Evolutionary conservation across 2,797 vertebrate species (phyloP).

Genomic region (Pseudomugil gertrudae): DNA sequence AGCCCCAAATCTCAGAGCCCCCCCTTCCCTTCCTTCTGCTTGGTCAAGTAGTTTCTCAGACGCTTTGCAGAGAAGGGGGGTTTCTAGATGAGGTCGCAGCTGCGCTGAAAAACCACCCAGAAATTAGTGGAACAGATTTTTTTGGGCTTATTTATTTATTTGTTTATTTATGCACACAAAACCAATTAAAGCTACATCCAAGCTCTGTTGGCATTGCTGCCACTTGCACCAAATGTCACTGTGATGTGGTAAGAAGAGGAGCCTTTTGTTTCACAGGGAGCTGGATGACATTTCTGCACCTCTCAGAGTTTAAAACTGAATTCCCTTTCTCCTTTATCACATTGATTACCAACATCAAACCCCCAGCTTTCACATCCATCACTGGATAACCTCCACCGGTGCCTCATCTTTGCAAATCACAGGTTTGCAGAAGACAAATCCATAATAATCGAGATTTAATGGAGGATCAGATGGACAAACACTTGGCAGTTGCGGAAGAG

Average conservation of each 20-base stretch:
- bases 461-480: conserved; percentile 71
- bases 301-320: background rate
- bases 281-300: background rate
- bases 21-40: too few relatives aligned
- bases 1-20: conserved; percentile 56
- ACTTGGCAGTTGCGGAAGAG: conserved; percentile 40
- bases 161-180: background rate
- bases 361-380: conserved; percentile 16
- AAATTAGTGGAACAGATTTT: background rate
- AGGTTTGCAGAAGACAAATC: conserved; percentile 66
- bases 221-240: conserved; percentile 1
- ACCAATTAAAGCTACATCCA: conserved; percentile 9
- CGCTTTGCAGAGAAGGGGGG: conserved; percentile 4
- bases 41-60: conserved; percentile 14
- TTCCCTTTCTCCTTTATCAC: background rate
- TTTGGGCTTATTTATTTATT: background rate
- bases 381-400: conserved; percentile 22
- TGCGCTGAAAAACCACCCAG: conserved; percentile 19
- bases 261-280: background rate
- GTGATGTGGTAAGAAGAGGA: background rate
- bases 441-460: conserved; percentile 74
- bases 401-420: conserved; percentile 40
- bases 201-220: background rate
- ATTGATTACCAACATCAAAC: conserved; percentile 11
- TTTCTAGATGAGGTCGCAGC: conserved; percentile 10